Percentiles rank a stretch among this genome's conserved stretches.
phyloP scores from a whole-genome alignment of 2,888 invertebrate species.

The Drosophila barbarae region DNA sequence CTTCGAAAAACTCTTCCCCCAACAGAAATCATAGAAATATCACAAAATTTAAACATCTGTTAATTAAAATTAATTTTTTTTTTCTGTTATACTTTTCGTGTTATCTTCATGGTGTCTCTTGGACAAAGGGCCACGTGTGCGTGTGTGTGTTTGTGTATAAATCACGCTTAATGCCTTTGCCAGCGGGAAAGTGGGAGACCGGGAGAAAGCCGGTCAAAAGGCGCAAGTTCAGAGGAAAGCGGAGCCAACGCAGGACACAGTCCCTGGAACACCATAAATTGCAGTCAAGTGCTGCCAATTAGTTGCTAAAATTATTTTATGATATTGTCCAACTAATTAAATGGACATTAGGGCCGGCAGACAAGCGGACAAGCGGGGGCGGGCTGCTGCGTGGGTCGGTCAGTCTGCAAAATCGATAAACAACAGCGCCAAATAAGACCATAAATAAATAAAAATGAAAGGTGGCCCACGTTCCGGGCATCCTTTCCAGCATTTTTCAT shows the following conservation, averaged over 20 bases:
- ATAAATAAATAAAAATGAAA: constrained; percentile 18
- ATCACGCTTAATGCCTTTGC: constrained; percentile 61
- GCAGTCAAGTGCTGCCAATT: constrained; percentile 73
- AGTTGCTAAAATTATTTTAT: constrained; percentile 71
- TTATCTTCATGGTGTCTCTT: background rate
- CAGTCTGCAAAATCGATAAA: constrained; percentile 35
- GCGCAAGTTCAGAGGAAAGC: constrained; percentile 4
- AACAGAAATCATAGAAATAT: background rate
- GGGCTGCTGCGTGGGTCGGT: background rate
- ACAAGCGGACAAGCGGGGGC: background rate
- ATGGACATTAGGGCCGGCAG: constrained; percentile 37
- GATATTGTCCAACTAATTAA: constrained; percentile 71
- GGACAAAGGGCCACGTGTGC: constrained; percentile 15
- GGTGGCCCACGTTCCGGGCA: background rate
- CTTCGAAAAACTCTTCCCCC: background rate
- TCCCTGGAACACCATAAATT: constrained; percentile 55
- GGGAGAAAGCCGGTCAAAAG: constrained; percentile 9
- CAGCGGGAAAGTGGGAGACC: background rate
- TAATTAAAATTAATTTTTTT: background rate
- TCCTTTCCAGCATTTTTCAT: constrained; percentile 48
- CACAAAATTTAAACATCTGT: background rate
- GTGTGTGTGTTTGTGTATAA: constrained; percentile 48
- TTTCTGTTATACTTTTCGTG: too few species aligned
- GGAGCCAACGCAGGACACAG: constrained; percentile 2
- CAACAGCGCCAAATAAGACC: constrained; percentile 4